These are phyloP conservation scores for Phalacrocorax brasilianus DNA, from an alignment of 2,113 vertebrate genomes.

Conservation along the genomic window DNA sequence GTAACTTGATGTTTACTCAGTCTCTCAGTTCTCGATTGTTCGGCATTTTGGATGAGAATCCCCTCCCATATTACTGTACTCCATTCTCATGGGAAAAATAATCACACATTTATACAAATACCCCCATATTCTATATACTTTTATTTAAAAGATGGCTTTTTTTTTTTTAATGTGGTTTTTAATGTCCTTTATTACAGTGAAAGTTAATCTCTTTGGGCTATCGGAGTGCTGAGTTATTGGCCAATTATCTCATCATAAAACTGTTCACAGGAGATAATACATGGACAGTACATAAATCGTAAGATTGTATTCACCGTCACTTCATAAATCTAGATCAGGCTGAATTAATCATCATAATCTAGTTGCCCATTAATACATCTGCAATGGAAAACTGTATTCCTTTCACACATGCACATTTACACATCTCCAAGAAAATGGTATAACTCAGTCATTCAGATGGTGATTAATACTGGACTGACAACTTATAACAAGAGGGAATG, in stretches of 20 bases:
- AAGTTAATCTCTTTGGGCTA: conserved; percentile 30
- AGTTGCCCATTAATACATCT: not conserved
- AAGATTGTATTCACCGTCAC: not conserved
- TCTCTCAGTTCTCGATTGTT: not conserved
- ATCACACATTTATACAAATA: conserved; percentile 30
- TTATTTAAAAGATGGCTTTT: conserved; percentile 4
- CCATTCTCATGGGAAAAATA: conserved; percentile 26
- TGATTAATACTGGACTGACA: not conserved
- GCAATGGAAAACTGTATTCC: not conserved
- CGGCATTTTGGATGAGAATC: not conserved
- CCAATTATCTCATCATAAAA: conserved; percentile 58
- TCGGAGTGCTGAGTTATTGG: conserved; percentile 8
- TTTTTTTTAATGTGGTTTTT: not conserved
- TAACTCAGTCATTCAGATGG: not conserved
- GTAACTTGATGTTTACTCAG: not conserved
- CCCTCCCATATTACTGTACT: not conserved
- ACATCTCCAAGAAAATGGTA: not conserved
- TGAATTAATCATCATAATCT: conserved; percentile 48
- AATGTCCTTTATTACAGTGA: conserved; percentile 7
- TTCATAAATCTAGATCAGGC: conserved; percentile 40
- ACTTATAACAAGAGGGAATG: not conserved
- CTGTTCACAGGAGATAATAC: conserved; percentile 9
- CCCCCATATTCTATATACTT: not conserved
- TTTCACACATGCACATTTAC: not conserved
- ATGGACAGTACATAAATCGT: conserved; percentile 25